Percentiles rank a stretch among this genome's conserved stretches.
Evolutionary conservation across 2,113 vertebrate genomes (phyloP).

Genomic region (Nesoenas mayeri): DNA sequence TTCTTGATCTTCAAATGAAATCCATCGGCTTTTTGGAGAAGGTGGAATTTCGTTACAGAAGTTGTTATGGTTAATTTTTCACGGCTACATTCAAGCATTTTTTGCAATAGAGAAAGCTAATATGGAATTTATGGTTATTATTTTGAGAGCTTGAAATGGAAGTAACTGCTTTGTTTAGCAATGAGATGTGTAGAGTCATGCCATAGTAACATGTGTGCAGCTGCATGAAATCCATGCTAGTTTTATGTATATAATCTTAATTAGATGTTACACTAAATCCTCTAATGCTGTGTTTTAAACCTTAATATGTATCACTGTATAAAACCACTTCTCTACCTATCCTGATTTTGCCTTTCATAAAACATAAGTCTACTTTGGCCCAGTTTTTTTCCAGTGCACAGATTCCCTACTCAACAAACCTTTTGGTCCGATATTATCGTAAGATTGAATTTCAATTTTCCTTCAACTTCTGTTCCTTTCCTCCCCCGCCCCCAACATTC

Average conservation of each 20-base stretch:
- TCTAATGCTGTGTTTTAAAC: not conserved
- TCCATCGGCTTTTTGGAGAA: not conserved
- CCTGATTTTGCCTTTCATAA: not conserved
- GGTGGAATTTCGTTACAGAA: not conserved
- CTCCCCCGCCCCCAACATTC: not conserved
- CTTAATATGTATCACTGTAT: not conserved
- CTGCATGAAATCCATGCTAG: not conserved
- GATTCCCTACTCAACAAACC: not conserved
- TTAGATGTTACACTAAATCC: not conserved
- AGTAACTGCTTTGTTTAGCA: not conserved
- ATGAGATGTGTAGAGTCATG: not conserved
- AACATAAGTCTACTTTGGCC: not conserved
- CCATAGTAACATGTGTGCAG: not conserved
- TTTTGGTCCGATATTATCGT: not conserved
- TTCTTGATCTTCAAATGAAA: not conserved
- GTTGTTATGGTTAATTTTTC: not conserved
- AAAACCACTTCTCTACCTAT: not conserved
- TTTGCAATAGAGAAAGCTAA: not conserved
- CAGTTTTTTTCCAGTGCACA: not conserved
- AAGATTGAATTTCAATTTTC: slow-evolving; percentile 13
- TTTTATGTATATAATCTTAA: not conserved
- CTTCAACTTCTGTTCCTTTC: slow-evolving; percentile 30
- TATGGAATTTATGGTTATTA: not conserved
- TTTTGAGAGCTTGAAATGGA: not conserved
- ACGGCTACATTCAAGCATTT: not conserved